These are phyloP conservation scores for Antechinus flavipes DNA, from an alignment of 2,113 vertebrate species.

Conservation along the genomic window DNA sequence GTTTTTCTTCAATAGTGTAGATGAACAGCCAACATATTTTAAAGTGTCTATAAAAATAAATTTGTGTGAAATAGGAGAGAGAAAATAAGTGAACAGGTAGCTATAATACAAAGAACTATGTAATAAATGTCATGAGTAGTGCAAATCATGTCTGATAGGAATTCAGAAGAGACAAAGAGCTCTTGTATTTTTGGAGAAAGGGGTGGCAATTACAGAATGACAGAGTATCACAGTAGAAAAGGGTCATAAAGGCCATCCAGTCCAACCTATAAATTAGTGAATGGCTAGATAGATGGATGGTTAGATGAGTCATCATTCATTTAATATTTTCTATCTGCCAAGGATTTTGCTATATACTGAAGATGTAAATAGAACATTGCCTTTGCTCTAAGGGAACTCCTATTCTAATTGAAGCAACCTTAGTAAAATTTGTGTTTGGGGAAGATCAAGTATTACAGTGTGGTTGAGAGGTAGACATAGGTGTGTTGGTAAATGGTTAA, in stretches of 20 bases:
- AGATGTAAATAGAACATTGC: neutral
- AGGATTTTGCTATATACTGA: neutral
- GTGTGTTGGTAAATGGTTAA: neutral
- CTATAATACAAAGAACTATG: neutral
- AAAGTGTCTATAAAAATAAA: neutral
- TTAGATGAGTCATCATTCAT: neutral
- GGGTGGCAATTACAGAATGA: neutral
- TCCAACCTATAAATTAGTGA: neutral
- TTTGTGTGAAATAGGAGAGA: neutral
- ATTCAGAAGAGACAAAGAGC: neutral
- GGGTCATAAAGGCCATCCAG: neutral
- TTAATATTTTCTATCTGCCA: neutral
- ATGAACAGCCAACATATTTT: neutral
- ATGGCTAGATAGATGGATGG: neutral
- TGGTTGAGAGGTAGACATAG: neutral
- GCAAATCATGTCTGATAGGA: neutral
- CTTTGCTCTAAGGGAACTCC: neutral
- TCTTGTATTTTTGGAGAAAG: neutral
- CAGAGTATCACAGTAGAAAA: neutral
- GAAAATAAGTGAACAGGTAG: neutral
- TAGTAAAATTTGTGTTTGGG: neutral
- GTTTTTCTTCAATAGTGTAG: neutral
- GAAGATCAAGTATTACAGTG: neutral
- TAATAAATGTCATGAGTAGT: neutral
- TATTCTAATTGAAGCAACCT: neutral